Evolutionary conservation across 2,113 vertebrate genomes (phyloP).

Genomic region (Oncorhynchus nerka): DNA sequence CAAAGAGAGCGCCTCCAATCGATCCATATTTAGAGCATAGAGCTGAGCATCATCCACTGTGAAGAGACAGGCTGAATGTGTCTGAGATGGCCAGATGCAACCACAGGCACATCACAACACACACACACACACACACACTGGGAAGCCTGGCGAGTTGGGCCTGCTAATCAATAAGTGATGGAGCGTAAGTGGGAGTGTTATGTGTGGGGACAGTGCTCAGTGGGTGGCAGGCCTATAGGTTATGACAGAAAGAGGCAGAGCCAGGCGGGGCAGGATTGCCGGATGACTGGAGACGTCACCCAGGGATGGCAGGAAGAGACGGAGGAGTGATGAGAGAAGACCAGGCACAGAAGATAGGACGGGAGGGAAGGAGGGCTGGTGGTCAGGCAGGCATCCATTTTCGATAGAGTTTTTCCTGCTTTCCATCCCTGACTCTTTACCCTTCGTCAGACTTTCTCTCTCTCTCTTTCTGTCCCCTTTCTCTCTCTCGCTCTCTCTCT

Average conservation of each 20-base stretch:
- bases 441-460: too few relatives aligned
- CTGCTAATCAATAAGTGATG: conserved; percentile 42
- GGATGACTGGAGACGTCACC: conserved; percentile 3
- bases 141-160: neutral
- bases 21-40: too few relatives aligned
- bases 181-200: conserved; percentile 36
- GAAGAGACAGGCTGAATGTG: too few relatives aligned
- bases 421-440: too few relatives aligned
- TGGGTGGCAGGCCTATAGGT: neutral
- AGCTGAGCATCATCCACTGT: too few relatives aligned
- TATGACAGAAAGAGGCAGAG: conserved; percentile 2
- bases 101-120: too few relatives aligned
- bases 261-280: conserved; percentile 2
- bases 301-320: neutral
- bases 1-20: too few relatives aligned
- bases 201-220: conserved; percentile 21
- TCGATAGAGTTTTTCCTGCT: too few relatives aligned
- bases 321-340: neutral
- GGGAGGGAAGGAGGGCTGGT: neutral
- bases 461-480: too few relatives aligned
- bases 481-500: too few relatives aligned
- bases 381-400: neutral
- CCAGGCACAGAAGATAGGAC: neutral
- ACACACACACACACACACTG: neutral
- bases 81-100: too few relatives aligned